Evolutionary conservation across 2,113 vertebrate species (phyloP).

Genomic region (Stigmatopora nigra): DNA sequence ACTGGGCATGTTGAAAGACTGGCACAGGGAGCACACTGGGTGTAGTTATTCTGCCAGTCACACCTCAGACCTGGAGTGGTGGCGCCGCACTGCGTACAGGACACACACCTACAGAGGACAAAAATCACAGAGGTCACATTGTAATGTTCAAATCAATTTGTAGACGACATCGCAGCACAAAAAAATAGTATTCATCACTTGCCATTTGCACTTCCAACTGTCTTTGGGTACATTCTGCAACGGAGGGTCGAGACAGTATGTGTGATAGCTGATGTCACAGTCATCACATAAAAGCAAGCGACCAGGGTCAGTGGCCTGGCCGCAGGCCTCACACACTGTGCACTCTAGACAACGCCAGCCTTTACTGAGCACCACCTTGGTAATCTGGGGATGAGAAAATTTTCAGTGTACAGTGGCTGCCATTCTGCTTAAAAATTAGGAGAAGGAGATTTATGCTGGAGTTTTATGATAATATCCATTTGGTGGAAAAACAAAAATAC

Average conservation of each 20-base stretch:
- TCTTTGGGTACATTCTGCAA: slow-evolving; percentile 96
- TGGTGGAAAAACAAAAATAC: too few relatives aligned
- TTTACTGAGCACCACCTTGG: slow-evolving; percentile 93
- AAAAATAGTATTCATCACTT: slow-evolving; percentile 12
- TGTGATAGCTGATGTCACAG: slow-evolving; percentile 98
- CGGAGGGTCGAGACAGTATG: slow-evolving; percentile 93
- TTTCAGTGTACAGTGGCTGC: not conserved
- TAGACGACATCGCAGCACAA: not conserved
- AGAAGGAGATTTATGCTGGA: too few relatives aligned
- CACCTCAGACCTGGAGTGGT: slow-evolving; percentile 87
- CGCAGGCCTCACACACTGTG: slow-evolving; percentile 94
- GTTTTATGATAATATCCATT: too few relatives aligned
- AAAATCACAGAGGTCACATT: slow-evolving; percentile 29
- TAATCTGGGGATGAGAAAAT: slow-evolving; percentile 73
- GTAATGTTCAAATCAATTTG: slow-evolving; percentile 9
- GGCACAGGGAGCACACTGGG: slow-evolving; percentile 89
- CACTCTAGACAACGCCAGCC: slow-evolving; percentile 97
- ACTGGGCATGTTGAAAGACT: slow-evolving; percentile 84
- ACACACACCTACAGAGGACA: slow-evolving; percentile 82
- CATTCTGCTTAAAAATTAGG: too few relatives aligned
- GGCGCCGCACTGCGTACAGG: slow-evolving; percentile 89
- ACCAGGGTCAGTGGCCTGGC: slow-evolving; percentile 91
- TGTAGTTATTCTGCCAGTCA: slow-evolving; percentile 99
- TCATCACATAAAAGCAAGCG: slow-evolving; percentile 91
- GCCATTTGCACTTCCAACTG: slow-evolving; percentile 99